phyloP scores from a whole-genome alignment of 2,113 vertebrate genomes.

The Catharus bicknelli region DNA sequence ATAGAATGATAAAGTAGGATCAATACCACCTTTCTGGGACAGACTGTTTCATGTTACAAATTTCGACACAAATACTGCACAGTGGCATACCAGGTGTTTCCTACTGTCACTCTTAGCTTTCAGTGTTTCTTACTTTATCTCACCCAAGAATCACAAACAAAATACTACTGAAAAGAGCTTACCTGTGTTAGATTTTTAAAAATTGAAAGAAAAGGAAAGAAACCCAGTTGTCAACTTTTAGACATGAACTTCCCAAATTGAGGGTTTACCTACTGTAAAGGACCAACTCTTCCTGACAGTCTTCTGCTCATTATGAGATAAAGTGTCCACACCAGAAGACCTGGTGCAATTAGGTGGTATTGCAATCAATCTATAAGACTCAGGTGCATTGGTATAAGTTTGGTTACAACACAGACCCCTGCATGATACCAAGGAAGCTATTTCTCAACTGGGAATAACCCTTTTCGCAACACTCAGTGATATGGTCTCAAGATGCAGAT shows the following conservation, averaged over 20 bases:
- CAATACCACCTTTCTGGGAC: not conserved
- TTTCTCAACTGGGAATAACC: not conserved
- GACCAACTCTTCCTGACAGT: not conserved
- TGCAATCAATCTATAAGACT: not conserved
- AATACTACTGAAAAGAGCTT: not conserved
- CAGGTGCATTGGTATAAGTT: rapidly evolving
- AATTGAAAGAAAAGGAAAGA: not conserved
- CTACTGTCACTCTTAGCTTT: not conserved
- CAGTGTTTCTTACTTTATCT: not conserved
- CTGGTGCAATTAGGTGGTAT: not conserved
- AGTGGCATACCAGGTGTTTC: not conserved
- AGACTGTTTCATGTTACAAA: not conserved
- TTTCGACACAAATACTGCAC: not conserved
- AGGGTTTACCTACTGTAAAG: not conserved
- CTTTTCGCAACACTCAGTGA: not conserved
- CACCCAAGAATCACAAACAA: not conserved
- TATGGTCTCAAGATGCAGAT: not conserved
- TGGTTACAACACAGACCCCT: not conserved
- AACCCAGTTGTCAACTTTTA: not conserved
- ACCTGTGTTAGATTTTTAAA: not conserved
- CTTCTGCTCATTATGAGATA: not conserved
- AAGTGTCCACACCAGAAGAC: not conserved
- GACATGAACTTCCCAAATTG: not conserved
- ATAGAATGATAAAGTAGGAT: not conserved
- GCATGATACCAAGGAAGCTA: not conserved